These are phyloP conservation scores for Girardia tigrina DNA, from an alignment of 2,888 invertebrate species.

Conservation along the genomic window DNA sequence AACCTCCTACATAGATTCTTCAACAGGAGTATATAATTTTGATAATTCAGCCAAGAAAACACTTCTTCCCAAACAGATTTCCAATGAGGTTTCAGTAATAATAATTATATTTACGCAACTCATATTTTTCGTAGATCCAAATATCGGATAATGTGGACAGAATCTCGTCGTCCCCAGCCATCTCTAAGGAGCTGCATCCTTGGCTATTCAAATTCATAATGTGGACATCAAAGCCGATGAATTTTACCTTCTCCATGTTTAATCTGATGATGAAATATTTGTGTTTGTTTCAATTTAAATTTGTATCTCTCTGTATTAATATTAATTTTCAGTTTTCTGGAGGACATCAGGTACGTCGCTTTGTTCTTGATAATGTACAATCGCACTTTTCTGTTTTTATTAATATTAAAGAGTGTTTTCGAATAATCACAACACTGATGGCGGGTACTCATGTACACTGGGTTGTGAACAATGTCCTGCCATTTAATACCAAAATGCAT, in stretches of 20 bases:
- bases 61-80: neutral
- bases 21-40: neutral
- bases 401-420: too few species aligned
- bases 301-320: neutral
- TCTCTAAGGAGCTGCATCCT: neutral
- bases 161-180: neutral
- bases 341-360: neutral
- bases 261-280: neutral
- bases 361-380: too few species aligned
- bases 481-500: too few species aligned
- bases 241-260: neutral
- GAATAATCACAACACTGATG: too few species aligned
- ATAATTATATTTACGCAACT: neutral
- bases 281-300: neutral
- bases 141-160: neutral
- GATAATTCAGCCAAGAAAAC: neutral
- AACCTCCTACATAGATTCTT: neutral
- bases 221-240: neutral
- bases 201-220: neutral
- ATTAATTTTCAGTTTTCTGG: neutral
- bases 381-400: too few species aligned
- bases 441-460: too few species aligned
- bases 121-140: neutral
- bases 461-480: too few species aligned
- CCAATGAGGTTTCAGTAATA: neutral